Evolutionary conservation across 1,140 invertebrate genomes (phyloP), one percentile per base, ranked within the genome.

Genomic region (Lethocerus indicus): DNA sequence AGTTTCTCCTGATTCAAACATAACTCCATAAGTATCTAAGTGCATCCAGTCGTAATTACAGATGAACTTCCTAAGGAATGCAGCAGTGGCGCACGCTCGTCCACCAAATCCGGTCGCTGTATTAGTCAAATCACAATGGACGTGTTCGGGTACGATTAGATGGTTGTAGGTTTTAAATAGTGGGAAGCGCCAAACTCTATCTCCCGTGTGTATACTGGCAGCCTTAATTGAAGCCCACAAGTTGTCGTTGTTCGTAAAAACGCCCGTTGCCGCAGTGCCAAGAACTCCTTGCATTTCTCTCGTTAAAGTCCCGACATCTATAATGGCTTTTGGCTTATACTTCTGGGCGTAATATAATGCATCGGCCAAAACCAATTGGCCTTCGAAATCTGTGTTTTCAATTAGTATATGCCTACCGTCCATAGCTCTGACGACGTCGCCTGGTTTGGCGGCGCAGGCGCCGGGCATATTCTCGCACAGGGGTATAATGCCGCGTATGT

Each of bases 351-450:
- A 80, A 50, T 66, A 69, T 2, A 80, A 59, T 25, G 74, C 75
- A 64, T 81, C 78, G 42, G 74, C 74, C 24, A 81, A 58, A 47
- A 78, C 68, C n/a, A 81, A 59, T 40, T 75, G 59, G 6, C 78
- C 78, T 55, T 79, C 78, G 21, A 73, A 74, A 64, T 79, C 76
- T 14, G 78, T 78, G 50, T 76, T 75, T 54, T 78, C 71, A 48
- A 79, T 64, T 48, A 77, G 70, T 47, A 80, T 76, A 26, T 69
- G 72, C 62, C 78, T 79, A 12, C 75, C 76, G 63, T 76, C 79
- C 65, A 71, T 71, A 18, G 75, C 71, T 20, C 62, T 69, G 9
- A 79, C 70, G 12, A 80, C 74, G 64, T 79, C 77, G 13, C 76
- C 76, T 23, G 76, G 75, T 59, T 73, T 72, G 43, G 68, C 71